phyloP scores from a whole-genome alignment of 1,140 invertebrate genomes.

The Hyles vespertilio region DNA sequence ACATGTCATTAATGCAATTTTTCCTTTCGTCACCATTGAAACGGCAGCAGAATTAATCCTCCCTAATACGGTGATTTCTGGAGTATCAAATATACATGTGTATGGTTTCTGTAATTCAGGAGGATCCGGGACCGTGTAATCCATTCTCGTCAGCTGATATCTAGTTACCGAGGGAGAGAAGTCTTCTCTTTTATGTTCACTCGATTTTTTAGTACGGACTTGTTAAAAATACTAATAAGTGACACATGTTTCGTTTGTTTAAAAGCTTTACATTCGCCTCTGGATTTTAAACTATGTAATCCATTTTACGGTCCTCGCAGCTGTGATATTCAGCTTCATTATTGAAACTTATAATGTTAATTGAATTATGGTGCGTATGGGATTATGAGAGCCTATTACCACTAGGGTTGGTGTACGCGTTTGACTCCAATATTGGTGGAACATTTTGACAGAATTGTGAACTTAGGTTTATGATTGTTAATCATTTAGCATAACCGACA shows the following conservation, averaged over 20 bases:
- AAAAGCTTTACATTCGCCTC: too few relatives aligned
- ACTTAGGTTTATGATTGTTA: constrained; percentile 18
- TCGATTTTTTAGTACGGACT: constrained; percentile 10
- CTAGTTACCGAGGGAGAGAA: constrained; percentile 49
- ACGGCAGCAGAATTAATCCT: constrained; percentile 61
- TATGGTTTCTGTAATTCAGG: constrained; percentile 74
- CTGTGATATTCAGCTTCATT: too few relatives aligned
- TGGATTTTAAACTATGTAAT: too few relatives aligned
- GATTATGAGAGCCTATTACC: too few relatives aligned
- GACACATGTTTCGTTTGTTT: neutral
- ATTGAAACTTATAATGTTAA: too few relatives aligned
- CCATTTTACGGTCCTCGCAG: too few relatives aligned
- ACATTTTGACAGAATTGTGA: neutral
- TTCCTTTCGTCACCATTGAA: constrained; percentile 23
- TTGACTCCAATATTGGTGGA: too few relatives aligned
- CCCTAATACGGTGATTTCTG: constrained; percentile 55
- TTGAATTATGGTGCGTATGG: too few relatives aligned
- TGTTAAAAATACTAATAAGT: neutral
- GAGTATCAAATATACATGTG: constrained; percentile 57
- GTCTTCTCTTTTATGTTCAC: constrained; percentile 33
- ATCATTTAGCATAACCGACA: constrained; percentile 45
- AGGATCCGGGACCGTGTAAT: constrained; percentile 48
- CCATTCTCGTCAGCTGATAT: constrained; percentile 53
- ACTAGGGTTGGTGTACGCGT: too few relatives aligned
- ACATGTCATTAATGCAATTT: too few relatives aligned